Evolutionary conservation across 2,113 vertebrate species (phyloP), one percentile per base, ranked within the genome.

Genomic region (Cottus gobio): DNA sequence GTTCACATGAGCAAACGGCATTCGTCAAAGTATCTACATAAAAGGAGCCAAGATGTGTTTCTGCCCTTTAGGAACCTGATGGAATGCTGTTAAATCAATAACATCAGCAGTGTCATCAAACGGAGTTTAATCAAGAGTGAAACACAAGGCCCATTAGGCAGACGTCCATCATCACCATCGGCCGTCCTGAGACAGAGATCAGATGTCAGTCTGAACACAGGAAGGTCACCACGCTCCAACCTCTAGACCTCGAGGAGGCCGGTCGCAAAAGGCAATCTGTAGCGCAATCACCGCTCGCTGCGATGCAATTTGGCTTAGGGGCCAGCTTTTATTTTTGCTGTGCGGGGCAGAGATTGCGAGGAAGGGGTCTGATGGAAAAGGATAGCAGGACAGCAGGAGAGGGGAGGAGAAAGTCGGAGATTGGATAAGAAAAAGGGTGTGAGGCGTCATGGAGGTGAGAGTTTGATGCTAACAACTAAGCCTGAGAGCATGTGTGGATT

Each of bases 191-290:
- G 39, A 63, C 52, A 4, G 18, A 83, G 82, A 85, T 84, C 63
- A 48, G 18, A 39, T 63, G 77, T 81, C 79, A 8, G 52, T 68
- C 70, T 26, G 62, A 36, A 44, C 52, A 20, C 72, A 37, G 12
- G 30, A 83, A 79, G 82, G 83, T 87, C 77, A 71, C 66, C 57
- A 0, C 13, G 60, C 57, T 16, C 28, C 28, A 48, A 18, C 83
- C 65, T 44, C 69, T 30, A 50, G 56, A 73, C 72, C 70, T 80
- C 28, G 22, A 67, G 80, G 80, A 71, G 79, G 71, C 69, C 34
- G 78, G 83, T 78, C 71, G 63, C 71, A 62, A 75, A 64, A 28
- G 5, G 57, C 74, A 78, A 75, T 83, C 85, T 77, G 58, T 28
- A 37, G 50, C 26, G 20, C 80, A 84, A 68, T 87, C 72, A 50